phyloP scores from a whole-genome alignment of 2,888 invertebrate genomes.

The Agrotis clavis region DNA sequence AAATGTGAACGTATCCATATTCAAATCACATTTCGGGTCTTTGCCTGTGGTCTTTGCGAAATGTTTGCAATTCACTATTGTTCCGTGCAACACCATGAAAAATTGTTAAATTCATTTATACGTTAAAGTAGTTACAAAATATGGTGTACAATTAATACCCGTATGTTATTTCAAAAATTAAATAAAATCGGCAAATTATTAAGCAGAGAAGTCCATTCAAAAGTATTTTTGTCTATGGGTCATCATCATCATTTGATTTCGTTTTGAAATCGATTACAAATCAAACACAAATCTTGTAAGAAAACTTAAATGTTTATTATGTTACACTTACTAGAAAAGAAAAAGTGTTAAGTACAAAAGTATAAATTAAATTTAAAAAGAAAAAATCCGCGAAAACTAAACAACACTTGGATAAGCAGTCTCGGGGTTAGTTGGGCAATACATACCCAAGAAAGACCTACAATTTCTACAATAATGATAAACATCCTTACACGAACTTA shows the following conservation, averaged over 20 bases:
- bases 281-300: slow-evolving; percentile 46
- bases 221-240: slow-evolving; percentile 59
- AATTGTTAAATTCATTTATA: neutral
- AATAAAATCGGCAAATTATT: slow-evolving; percentile 7
- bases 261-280: slow-evolving; percentile 59
- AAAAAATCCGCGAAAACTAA: neutral
- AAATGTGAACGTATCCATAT: slow-evolving; percentile 69
- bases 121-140: neutral
- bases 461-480: slow-evolving; percentile 88
- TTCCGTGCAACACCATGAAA: slow-evolving; percentile 30
- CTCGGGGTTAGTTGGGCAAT: slow-evolving; percentile 85
- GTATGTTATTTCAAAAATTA: neutral
- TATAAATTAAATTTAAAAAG: slow-evolving; percentile 1
- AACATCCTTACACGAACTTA: slow-evolving; percentile 87
- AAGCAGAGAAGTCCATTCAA: slow-evolving; percentile 17
- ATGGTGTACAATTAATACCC: neutral
- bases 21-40: slow-evolving; percentile 74
- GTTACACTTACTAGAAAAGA: slow-evolving; percentile 51
- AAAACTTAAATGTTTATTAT: slow-evolving; percentile 28
- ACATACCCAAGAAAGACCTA: slow-evolving; percentile 83
- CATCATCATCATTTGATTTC: slow-evolving; percentile 53
- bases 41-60: slow-evolving; percentile 58
- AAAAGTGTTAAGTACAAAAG: neutral
- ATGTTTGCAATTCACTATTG: slow-evolving; percentile 53
- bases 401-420: slow-evolving; percentile 17